Base-by-base conservation (phyloP, 2,888 invertebrate species). In the Steinernema hermaphroditum region DNA sequence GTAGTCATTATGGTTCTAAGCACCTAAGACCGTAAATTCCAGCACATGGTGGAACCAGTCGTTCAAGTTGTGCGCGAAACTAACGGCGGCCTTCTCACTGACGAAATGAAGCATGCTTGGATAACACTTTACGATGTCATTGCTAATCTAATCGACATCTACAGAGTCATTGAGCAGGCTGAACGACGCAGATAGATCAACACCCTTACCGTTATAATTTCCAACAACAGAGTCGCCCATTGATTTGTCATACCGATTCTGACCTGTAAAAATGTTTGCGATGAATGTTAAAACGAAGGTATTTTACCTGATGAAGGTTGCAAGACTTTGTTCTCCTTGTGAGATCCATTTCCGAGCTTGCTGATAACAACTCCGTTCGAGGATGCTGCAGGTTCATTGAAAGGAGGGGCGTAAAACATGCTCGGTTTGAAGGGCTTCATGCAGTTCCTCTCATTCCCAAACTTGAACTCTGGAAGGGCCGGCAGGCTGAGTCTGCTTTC, bases 71-170 rank as follows among this genome's bases (percentile, higher is more conserved):
- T 84, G 41, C 72, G 74, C 32, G 78, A 76, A 41, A 72, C 71
- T 57, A 80, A 76, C 34, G 44, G 49, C 29, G 77, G 74, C 14
- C 72, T 79, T 29, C 74, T 76, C 27, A 62, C 77, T 41, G 78
- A 77, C 34, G 81, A 83, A 34, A 78, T 78, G 14, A 77, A 76
- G 24, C 75, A 78, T 24, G 80, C 83, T 9, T 84, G 84, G 84
- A 83, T 79, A 0, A 82, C 80, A n/a, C 75, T 84, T 14, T 84
- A 83, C 76, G 81, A 83, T 57, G 84, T 84, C 50, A 85, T 84
- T 37, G 84, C 84, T 14, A 82, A 84, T 68, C 73, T 84, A 12
- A 83, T 84, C 69, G 83, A 84, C 71, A 80, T 84, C 24, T 82
- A 76, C 70, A 71, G 81, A 29, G 72, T 43, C 32, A 41, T 62